Conservation (phyloP, 1,140 invertebrate species). For the Teleopsis dalmanni region DNA sequence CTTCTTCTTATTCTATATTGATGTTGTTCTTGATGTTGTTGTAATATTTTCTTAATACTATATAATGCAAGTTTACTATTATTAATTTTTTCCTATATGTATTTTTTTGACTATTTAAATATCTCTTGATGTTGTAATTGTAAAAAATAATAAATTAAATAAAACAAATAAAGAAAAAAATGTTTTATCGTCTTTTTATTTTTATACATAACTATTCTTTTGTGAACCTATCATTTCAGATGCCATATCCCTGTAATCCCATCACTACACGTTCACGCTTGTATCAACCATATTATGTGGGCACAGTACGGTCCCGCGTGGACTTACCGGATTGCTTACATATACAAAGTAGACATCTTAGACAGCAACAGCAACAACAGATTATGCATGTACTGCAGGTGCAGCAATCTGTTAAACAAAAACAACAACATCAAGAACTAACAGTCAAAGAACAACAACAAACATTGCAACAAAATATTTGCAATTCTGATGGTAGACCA, state of each 20-base stretch:
- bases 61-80: too few species aligned
- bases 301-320: too few species aligned
- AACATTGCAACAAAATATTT: constrained; percentile 6
- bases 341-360: too few species aligned
- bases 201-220: constrained; percentile 4
- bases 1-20: too few species aligned
- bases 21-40: constrained; percentile 7
- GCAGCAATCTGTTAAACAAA: constrained; percentile 7
- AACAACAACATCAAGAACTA: constrained; percentile 2
- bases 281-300: too few species aligned
- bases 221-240: constrained; percentile 13
- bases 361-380: neutral
- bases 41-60: too few species aligned
- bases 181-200: too few species aligned
- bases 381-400: constrained; percentile 1
- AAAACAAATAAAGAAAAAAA: neutral
- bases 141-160: neutral
- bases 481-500: too few species aligned
- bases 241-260: constrained; percentile 14
- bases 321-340: too few species aligned
- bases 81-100: too few species aligned
- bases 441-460: constrained; percentile 4
- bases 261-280: constrained; percentile 8
- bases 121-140: constrained; percentile 6
- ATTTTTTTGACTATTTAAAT: too few species aligned